Percentiles rank a stretch among this genome's conserved stretches.
phyloP scores from a whole-genome alignment of 2,888 invertebrate genomes.

The Hybos culiciformis region DNA sequence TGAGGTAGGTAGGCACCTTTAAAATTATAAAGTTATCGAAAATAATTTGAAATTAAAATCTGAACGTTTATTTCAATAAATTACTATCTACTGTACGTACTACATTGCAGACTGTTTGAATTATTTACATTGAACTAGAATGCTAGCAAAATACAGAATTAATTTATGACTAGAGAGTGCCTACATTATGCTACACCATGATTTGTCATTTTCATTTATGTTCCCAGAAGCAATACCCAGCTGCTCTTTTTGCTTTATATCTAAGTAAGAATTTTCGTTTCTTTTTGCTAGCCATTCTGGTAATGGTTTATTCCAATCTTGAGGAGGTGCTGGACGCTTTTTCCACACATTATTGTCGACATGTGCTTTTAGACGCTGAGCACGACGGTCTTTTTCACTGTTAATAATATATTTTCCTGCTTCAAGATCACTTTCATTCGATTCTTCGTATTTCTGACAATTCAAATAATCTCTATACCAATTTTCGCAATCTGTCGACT shows the following conservation, averaged over 20 bases:
- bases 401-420: conserved; percentile 52
- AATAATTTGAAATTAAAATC: no score
- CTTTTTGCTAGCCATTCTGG: conserved; percentile 60
- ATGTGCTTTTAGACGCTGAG: conserved; percentile 50
- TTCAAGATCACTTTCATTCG: conserved; percentile 41
- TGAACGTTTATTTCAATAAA: no score
- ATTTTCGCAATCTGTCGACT: conserved; percentile 55
- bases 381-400: conserved; percentile 55
- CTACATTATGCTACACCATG: no score
- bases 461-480: conserved; percentile 69
- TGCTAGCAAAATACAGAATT: no score
- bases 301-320: conserved; percentile 67
- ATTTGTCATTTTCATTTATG: no score
- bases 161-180: no score
- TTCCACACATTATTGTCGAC: conserved; percentile 67
- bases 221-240: conserved; percentile 30
- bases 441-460: conserved; percentile 53
- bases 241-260: conserved; percentile 48
- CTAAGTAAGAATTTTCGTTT: conserved; percentile 52
- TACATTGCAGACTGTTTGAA: no score
- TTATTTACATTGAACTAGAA: no score
- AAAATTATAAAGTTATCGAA: no score
- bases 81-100: no score
- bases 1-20: no score
- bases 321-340: conserved; percentile 56